A percentile compares a stretch with the other conserved stretches of the same genome.
phyloP scores from a whole-genome alignment of 1,140 invertebrate genomes.

The Drosophila pseudoananassae region DNA sequence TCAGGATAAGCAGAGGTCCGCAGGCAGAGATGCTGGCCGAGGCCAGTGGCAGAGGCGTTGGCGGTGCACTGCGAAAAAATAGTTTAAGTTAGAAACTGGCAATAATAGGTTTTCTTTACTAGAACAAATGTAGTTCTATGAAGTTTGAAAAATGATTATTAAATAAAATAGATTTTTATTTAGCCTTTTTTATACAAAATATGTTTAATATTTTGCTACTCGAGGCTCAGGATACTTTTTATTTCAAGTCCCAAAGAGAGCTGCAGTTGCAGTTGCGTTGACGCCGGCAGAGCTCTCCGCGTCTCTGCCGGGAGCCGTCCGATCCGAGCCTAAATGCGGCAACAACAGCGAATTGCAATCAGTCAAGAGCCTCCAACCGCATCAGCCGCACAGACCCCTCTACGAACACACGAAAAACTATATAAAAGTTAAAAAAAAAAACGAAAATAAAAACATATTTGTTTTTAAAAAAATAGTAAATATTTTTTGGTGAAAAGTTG shows the following conservation, averaged over 20 bases:
- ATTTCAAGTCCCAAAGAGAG: background rate
- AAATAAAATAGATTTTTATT: no score
- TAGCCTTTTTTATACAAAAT: no score
- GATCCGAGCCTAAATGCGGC: conserved; percentile 72
- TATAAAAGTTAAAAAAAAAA: background rate
- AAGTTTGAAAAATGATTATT: no score
- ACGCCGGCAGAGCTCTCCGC: background rate
- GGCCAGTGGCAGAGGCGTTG: background rate
- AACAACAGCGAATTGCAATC: conserved; percentile 71
- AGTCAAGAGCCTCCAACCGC: conserved; percentile 80
- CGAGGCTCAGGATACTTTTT: background rate
- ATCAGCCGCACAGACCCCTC: conserved; percentile 39
- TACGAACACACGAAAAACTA: background rate
- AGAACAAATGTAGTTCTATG: no score
- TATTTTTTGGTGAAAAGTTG: background rate
- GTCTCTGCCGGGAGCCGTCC: conserved; percentile 8
- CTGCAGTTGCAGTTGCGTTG: background rate
- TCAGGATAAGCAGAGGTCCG: background rate
- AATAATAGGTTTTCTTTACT: no score
- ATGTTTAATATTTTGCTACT: background rate
- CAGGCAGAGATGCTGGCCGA: background rate
- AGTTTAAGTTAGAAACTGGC: no score
- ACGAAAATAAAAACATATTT: background rate
- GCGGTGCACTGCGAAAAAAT: background rate
- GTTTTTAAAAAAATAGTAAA: background rate